Conservation (phyloP, 2,888 invertebrate genomes). For the Andrena flavipes region DNA sequence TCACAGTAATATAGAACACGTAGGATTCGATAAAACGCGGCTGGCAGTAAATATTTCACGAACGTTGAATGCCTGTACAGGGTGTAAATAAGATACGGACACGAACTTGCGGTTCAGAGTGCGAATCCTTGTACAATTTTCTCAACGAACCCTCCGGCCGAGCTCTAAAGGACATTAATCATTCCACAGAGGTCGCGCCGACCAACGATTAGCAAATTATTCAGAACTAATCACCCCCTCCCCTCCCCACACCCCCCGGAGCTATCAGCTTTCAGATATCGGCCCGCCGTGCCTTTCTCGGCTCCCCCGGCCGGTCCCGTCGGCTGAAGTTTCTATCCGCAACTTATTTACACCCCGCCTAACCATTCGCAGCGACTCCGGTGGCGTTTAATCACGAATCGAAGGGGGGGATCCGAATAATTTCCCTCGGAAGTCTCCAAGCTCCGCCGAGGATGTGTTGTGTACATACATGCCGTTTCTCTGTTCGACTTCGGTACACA, state of each 20-base stretch:
- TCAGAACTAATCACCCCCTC: not conserved
- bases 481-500: no score
- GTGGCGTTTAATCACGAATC: not conserved
- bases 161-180: no score
- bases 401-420: not conserved
- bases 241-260: not conserved
- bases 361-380: not conserved
- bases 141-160: no score
- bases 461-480: not conserved
- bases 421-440: not conserved
- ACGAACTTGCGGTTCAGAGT: no score
- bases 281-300: not conserved
- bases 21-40: not conserved
- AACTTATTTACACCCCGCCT: not conserved
- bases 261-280: not conserved
- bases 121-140: no score
- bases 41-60: not conserved
- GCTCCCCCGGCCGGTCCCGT: not conserved
- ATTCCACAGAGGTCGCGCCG: not conserved
- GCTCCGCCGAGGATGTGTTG: not conserved
- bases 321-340: not conserved
- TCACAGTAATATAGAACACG: not conserved
- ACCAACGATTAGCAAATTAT: not conserved
- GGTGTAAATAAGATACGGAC: not conserved
- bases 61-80: not conserved